Evolutionary conservation across 2,797 vertebrate species (phyloP).

Genomic region (Cheirogaleus major): DNA sequence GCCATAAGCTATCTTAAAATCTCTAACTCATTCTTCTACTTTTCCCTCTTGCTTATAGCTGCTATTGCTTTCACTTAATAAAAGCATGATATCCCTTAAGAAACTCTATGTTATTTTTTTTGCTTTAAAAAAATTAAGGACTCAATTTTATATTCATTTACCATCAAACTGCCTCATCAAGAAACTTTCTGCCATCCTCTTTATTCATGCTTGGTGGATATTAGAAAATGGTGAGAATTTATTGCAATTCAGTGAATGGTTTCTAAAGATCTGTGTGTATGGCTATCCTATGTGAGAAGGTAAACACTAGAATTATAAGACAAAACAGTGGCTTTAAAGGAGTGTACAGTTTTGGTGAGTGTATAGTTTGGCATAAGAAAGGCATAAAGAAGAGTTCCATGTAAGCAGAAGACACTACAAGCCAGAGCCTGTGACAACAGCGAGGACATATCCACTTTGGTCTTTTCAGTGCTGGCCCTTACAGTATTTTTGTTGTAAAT

Average conservation of each 20-base stretch:
- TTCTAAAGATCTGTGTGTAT: neutral
- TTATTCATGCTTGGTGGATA: neutral
- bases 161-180: neutral
- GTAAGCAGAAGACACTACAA: neutral
- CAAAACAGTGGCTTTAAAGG: neutral
- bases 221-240: neutral
- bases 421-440: neutral
- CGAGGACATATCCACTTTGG: neutral
- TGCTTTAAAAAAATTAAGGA: neutral
- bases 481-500: neutral
- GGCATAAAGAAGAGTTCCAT: neutral
- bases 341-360: neutral
- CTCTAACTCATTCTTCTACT: neutral
- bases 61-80: neutral
- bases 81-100: neutral
- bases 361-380: neutral
- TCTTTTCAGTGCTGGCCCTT: neutral
- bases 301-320: neutral
- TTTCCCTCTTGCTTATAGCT: neutral
- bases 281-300: neutral
- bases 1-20: neutral
- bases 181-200: neutral
- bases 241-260: neutral
- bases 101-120: neutral
- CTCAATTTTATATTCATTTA: neutral